Conservation (phyloP, 2,797 vertebrate genomes). For the Bradypodion ventrale region DNA sequence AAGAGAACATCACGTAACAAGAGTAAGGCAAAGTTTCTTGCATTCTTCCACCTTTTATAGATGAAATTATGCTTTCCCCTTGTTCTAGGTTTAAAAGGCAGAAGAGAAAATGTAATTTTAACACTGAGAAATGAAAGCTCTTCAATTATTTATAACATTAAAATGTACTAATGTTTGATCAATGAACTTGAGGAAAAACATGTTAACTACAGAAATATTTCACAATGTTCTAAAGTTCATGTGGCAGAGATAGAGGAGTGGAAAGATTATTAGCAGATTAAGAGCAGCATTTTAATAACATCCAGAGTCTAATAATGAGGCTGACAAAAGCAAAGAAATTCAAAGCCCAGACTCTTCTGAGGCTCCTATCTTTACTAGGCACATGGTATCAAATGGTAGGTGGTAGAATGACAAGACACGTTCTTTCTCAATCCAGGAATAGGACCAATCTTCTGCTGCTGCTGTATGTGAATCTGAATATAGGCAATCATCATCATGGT, state of each 20-base stretch:
- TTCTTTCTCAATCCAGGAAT: background rate
- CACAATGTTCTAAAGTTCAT: conserved; percentile 71
- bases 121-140: conserved; percentile 69
- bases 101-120: conserved; percentile 76
- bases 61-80: conserved; percentile 71
- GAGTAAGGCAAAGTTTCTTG: conserved; percentile 64
- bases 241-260: conserved; percentile 70
- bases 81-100: conserved; percentile 72
- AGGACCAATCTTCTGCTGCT: too few species aligned
- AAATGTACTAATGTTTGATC: conserved; percentile 77
- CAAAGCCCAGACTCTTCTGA: conserved; percentile 59
- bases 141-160: conserved; percentile 77
- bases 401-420: conserved; percentile 35
- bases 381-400: conserved; percentile 54
- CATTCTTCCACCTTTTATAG: conserved; percentile 68
- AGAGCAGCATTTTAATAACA: conserved; percentile 75
- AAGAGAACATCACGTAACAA: conserved; percentile 62
- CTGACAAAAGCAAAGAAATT: conserved; percentile 72
- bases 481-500: too few species aligned
- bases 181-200: conserved; percentile 74
- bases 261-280: conserved; percentile 71
- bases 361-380: conserved; percentile 51
- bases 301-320: conserved; percentile 68
- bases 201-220: conserved; percentile 72
- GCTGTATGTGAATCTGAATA: too few species aligned